phyloP scores from a whole-genome alignment of 2,888 invertebrate species.

The Acrobasis suavella region DNA sequence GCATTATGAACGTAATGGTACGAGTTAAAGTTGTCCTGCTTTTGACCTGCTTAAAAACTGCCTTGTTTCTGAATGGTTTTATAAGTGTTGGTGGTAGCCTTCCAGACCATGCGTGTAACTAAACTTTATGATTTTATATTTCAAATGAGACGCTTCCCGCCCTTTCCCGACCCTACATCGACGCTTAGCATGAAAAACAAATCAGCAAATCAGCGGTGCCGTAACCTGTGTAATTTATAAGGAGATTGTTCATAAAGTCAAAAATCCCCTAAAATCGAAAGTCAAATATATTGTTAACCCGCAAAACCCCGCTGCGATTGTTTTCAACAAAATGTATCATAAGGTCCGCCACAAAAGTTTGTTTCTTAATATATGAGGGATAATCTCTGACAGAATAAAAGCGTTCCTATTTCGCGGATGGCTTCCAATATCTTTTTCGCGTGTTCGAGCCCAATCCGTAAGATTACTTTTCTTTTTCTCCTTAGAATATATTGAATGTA shows the following conservation, averaged over 20 bases:
- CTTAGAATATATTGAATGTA: constrained; percentile 58
- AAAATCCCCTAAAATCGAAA: constrained; percentile 6
- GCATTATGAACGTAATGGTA: no score
- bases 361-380: constrained; percentile 46
- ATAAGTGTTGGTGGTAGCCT: no score
- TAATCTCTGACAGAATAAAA: constrained; percentile 56
- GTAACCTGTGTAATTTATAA: no score
- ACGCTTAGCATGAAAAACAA: no score
- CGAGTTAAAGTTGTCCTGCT: no score
- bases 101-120: no score
- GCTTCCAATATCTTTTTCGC: constrained; percentile 67
- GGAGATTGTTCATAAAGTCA: not conserved
- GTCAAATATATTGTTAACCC: constrained; percentile 22
- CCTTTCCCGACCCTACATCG: no score
- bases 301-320: constrained; percentile 17
- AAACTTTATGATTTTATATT: no score
- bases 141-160: no score
- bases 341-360: constrained; percentile 37
- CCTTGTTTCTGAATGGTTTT: no score
- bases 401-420: constrained; percentile 57
- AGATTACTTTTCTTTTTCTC: constrained; percentile 63
- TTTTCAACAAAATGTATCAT: constrained; percentile 29
- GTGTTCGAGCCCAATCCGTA: constrained; percentile 61
- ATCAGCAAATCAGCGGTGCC: no score
- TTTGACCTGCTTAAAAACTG: no score